Percentiles rank a stretch among this genome's conserved stretches.
Evolutionary conservation across 2,888 invertebrate genomes (phyloP).

Genomic region (Pachydiplax longipennis): DNA sequence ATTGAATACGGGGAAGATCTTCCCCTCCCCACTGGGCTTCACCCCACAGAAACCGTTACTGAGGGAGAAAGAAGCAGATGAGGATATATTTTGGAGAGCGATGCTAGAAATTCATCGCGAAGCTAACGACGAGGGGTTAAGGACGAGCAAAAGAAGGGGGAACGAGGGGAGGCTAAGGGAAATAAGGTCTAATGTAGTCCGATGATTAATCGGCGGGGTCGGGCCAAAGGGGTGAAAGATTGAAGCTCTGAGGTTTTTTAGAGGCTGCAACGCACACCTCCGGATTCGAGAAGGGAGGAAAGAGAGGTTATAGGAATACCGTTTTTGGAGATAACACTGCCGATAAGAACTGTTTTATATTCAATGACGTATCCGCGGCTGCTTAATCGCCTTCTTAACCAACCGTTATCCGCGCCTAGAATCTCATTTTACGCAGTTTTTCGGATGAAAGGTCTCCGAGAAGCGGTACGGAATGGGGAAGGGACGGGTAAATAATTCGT

Average conservation of each 20-base stretch:
- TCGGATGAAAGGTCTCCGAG: slow-evolving; percentile 18
- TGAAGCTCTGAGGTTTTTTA: background rate
- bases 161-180: background rate
- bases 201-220: slow-evolving; percentile 36
- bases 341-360: slow-evolving; percentile 36
- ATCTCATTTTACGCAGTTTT: slow-evolving; percentile 35
- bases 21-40: too few species aligned
- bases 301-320: slow-evolving; percentile 15
- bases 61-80: too few species aligned
- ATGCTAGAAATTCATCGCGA: background rate
- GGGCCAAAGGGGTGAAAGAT: slow-evolving; percentile 5
- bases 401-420: slow-evolving; percentile 18
- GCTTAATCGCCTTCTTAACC: slow-evolving; percentile 37
- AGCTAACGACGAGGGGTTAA: too few species aligned
- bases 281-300: background rate
- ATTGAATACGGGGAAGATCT: too few species aligned
- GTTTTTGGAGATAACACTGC: background rate
- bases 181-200: slow-evolving; percentile 22
- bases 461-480: background rate
- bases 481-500: background rate
- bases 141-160: too few species aligned
- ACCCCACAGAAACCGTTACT: too few species aligned
- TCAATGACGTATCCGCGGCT: slow-evolving; percentile 21
- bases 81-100: too few species aligned
- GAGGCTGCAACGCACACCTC: background rate